These are phyloP conservation scores for Somateria mollissima DNA, from an alignment of 2,797 vertebrate genomes.

Conservation along the genomic window DNA sequence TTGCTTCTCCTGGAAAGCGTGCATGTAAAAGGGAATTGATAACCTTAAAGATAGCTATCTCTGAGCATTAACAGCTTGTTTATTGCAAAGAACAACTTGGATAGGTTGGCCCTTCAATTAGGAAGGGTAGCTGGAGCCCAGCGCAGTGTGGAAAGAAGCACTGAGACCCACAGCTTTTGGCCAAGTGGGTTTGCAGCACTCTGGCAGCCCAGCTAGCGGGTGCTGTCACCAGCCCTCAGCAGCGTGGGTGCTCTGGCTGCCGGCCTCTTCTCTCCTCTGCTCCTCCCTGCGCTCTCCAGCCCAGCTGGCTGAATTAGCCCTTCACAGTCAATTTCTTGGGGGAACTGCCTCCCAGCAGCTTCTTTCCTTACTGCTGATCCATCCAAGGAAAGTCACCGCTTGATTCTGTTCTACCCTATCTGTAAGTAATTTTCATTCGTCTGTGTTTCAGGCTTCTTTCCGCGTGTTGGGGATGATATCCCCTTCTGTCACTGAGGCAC, in stretches of 20 bases:
- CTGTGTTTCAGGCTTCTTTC: not conserved
- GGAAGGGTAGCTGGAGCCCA: not conserved
- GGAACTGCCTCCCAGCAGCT: not conserved
- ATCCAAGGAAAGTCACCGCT: not conserved
- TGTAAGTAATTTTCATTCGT: not conserved
- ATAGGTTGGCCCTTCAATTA: not conserved
- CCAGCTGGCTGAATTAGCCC: not conserved
- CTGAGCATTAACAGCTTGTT: not conserved
- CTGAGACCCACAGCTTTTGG: not conserved
- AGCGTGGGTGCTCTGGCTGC: not conserved
- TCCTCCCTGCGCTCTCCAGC: not conserved
- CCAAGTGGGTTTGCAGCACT: not conserved
- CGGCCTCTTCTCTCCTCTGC: not conserved
- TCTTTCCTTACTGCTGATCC: not conserved
- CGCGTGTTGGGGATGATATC: not conserved
- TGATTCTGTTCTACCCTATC: not conserved
- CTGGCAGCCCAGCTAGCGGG: rapidly evolving
- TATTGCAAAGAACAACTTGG: not conserved
- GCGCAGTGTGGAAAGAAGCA: not conserved
- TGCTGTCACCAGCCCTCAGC: not conserved
- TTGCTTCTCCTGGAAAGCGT: not conserved
- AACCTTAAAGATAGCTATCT: not conserved
- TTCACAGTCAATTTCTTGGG: not conserved
- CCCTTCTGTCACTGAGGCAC: not conserved
- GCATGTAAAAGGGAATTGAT: not conserved